Conservation (phyloP, 2,797 vertebrate species). For the Astyanax mexicanus region DNA sequence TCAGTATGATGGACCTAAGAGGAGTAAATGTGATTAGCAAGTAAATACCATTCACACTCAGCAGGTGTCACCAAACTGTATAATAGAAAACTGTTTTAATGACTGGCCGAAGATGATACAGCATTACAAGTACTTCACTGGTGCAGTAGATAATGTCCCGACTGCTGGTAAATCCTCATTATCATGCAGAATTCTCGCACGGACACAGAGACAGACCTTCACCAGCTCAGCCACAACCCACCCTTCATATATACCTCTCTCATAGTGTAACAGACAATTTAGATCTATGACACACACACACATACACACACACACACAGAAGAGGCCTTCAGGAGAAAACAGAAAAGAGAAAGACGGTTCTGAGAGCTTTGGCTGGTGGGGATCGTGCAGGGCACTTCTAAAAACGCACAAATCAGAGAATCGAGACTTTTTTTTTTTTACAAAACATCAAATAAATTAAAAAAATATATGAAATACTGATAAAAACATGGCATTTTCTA, state of each 20-base stretch:
- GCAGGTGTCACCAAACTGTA: neutral
- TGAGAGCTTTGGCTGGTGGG: conserved; percentile 36
- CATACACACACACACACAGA: too few species aligned
- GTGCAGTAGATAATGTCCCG: conserved; percentile 19
- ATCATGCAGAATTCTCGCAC: conserved; percentile 43
- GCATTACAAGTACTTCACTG: conserved; percentile 12
- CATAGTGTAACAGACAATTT: conserved; percentile 17
- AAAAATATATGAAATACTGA: conserved; percentile 63
- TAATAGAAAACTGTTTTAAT: conserved; percentile 28
- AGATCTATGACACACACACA: conserved; percentile 22
- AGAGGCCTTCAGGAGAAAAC: neutral
- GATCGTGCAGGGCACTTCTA: neutral
- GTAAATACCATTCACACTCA: neutral
- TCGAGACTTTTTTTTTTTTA: conserved; percentile 36
- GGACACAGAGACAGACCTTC: conserved; percentile 29
- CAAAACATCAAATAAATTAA: conserved; percentile 57
- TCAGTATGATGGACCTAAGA: neutral
- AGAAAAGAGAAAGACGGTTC: neutral
- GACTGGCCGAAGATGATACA: conserved; percentile 24
- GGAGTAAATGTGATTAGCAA: neutral
- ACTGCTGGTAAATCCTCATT: conserved; percentile 31
- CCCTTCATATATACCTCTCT: conserved; percentile 29
- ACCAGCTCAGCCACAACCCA: neutral
- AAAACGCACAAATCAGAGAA: conserved; percentile 51
- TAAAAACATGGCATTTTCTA: conserved; percentile 57